Evolutionary conservation across 2,888 invertebrate species (phyloP).

Genomic region (Rhingia rostrata): DNA sequence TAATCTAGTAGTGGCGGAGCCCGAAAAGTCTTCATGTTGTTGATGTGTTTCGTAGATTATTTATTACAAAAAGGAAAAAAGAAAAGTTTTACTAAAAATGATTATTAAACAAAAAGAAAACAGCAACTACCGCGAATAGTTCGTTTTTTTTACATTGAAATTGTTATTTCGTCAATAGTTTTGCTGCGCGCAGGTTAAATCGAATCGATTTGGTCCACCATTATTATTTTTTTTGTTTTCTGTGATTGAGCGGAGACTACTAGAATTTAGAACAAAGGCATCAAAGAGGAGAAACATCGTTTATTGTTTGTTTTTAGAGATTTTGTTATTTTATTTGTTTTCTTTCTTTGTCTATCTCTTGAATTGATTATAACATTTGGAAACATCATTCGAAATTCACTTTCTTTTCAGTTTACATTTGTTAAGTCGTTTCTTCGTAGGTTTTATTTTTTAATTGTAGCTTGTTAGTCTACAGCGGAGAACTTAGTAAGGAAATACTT

Average conservation of each 20-base stretch:
- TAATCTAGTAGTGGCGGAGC: constrained; percentile 94
- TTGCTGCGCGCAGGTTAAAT: constrained; percentile 23
- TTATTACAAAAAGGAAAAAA: constrained; percentile 42
- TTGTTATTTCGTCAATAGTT: constrained; percentile 51
- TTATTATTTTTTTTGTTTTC: constrained; percentile 20
- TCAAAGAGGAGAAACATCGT: not conserved
- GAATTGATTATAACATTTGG: not conserved
- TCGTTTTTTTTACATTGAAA: constrained; percentile 57
- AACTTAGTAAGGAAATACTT: constrained; percentile 49
- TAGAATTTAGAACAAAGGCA: not conserved
- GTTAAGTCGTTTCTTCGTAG: constrained; percentile 22
- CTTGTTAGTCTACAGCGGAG: constrained; percentile 21
- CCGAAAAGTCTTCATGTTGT: constrained; percentile 95
- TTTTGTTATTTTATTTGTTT: constrained; percentile 16
- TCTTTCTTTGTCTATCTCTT: not conserved
- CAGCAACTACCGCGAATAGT: constrained; percentile 42
- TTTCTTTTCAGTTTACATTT: constrained; percentile 28
- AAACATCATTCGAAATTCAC: too few species aligned
- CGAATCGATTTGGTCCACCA: constrained; percentile 6
- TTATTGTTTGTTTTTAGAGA: constrained; percentile 13
- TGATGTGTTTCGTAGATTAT: constrained; percentile 81
- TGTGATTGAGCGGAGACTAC: not conserved
- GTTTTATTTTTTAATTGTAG: constrained; percentile 16
- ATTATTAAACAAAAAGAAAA: constrained; percentile 35
- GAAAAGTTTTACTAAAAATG: constrained; percentile 57